phyloP scores from a whole-genome alignment of 2,113 vertebrate genomes.

The Dolichotis patagonum region DNA sequence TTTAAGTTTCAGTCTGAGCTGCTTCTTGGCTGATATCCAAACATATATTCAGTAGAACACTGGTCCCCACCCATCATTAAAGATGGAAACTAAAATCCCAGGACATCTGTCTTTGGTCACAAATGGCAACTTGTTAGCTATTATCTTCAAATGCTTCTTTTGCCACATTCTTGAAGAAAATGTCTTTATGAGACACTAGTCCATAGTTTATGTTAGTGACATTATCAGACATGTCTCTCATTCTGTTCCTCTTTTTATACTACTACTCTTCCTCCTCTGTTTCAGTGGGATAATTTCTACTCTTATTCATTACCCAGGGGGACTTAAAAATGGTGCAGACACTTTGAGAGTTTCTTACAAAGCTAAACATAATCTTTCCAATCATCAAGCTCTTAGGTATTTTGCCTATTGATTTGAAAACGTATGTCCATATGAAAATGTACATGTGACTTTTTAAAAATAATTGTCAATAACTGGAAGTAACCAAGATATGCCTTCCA shows the following conservation, averaged over 20 bases:
- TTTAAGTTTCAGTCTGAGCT: background rate
- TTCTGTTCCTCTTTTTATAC: background rate
- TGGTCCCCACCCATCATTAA: background rate
- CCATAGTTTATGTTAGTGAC: background rate
- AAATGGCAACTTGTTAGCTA: background rate
- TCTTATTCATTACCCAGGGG: background rate
- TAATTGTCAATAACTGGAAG: background rate
- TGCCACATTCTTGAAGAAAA: background rate
- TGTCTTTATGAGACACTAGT: background rate
- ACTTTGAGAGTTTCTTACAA: background rate
- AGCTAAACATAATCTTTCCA: background rate
- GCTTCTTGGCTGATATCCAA: background rate
- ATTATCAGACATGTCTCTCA: background rate
- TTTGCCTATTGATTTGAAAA: constrained; percentile 35
- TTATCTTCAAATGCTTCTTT: background rate
- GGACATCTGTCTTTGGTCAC: background rate
- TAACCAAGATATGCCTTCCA: background rate
- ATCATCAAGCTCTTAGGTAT: background rate
- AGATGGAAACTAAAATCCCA: background rate
- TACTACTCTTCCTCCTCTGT: background rate
- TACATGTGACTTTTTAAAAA: background rate
- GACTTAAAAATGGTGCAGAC: background rate
- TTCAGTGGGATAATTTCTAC: background rate
- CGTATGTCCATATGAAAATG: background rate
- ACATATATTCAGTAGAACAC: background rate